Base-by-base conservation (phyloP, 2,888 invertebrate genomes). In the Blera fallax region DNA sequence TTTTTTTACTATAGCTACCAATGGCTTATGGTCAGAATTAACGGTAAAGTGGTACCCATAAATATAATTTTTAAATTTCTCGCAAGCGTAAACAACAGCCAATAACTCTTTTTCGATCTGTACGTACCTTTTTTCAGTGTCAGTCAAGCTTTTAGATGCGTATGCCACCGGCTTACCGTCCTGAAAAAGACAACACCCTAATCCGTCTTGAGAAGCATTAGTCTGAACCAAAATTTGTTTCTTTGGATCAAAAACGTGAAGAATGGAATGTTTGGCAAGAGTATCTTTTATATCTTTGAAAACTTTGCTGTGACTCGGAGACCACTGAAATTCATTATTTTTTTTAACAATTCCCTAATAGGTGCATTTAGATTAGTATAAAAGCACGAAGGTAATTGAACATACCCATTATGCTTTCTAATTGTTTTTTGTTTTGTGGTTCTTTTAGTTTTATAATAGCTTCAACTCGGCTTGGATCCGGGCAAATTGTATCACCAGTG, bases 381-480 rank as follows among this genome's bases (percentile, higher is more conserved):
- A 37, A 73, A 34, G 37, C 65, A 27, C 78, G 56, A 11, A 84
- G 48, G 65, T 87, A 88, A 69, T 87, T 87, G 32, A 82, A 52
- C 89, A 89, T 89, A 3, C 89, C 89, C 73, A 73, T n/a, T n/a
- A n/a, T n/a, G n/a, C n/a, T n/a, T n/a, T n/a, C n/a, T n/a, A n/a
- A n/a, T n/a, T n/a, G n/a, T 62, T 88, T 89, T 84, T 87, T 87
- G 85, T 88, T 84, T 56, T 88, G 60, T 14, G 89, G 88, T 14
- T 73, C 50, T 24, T 87, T 76, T 16, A 88, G 18, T 27, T 24
- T 72, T 37, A 21, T 4, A 6, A 79, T 50, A 1, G 72, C 27
- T 43, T 50, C 37, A 3, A 54, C 52, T 0, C 40, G 54, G 72
- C 16, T 62, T 29, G 14, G n/a, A n/a, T n/a, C n/a, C n/a, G n/a